Conservation (phyloP, 1,140 invertebrate species). For the Listronotus oregonensis region DNA sequence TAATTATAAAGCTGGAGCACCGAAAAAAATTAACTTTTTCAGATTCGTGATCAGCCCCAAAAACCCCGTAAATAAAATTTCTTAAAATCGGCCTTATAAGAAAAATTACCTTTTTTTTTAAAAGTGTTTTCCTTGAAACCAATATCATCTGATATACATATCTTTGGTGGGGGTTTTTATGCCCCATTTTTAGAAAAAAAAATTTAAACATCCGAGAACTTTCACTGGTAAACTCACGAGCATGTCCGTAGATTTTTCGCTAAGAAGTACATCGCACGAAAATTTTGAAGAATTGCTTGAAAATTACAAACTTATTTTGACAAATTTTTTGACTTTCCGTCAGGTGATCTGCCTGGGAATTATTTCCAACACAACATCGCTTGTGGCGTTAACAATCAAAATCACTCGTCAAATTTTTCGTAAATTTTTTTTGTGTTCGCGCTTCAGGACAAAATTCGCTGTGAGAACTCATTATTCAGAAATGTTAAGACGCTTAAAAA, state of each 20-base stretch:
- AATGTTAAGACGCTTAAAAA: slow-evolving; percentile 34
- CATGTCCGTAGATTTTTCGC: slow-evolving; percentile 28
- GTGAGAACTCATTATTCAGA: slow-evolving; percentile 41
- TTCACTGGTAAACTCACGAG: slow-evolving; percentile 32
- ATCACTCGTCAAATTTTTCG: slow-evolving; percentile 38
- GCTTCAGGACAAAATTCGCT: slow-evolving; percentile 39
- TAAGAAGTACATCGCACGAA: slow-evolving; percentile 35
- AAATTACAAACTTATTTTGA: slow-evolving; percentile 17
- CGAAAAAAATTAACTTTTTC: no score
- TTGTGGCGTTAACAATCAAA: slow-evolving; percentile 31
- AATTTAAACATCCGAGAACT: no score
- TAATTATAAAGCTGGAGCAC: no score
- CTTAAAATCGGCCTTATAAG: no score
- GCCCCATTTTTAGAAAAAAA: no score
- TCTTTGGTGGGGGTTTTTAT: no score
- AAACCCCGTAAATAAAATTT: no score
- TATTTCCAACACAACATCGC: slow-evolving; percentile 1
- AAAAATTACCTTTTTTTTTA: no score
- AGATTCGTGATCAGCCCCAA: no score
- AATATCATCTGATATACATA: no score
- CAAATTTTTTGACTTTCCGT: slow-evolving; percentile 12
- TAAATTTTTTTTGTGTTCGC: slow-evolving; percentile 34
- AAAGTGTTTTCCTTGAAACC: no score
- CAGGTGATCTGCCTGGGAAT: not conserved
- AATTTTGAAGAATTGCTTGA: slow-evolving; percentile 26